Conservation (phyloP, 2,797 vertebrate genomes). For the Oophaga sylvatica region DNA sequence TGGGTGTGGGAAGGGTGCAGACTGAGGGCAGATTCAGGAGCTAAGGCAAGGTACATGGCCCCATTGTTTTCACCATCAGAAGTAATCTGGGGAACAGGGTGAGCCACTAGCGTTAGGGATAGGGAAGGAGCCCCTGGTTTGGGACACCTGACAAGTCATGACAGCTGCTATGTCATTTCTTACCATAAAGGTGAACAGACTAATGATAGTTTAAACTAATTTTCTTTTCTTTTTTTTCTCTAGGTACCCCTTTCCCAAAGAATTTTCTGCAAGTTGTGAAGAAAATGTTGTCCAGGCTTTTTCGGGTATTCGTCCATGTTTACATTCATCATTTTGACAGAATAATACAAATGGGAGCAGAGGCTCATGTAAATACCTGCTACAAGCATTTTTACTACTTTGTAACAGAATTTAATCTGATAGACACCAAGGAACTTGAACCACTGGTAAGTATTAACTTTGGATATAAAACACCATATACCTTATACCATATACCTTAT, state of each 20-base stretch:
- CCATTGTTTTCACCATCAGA: no score
- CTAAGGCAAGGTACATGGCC: no score
- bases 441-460: conserved; percentile 85
- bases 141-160: no score
- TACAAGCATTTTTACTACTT: conserved; percentile 99
- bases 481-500: no score
- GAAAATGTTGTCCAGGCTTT: conserved; percentile 96
- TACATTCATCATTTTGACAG: conserved; percentile 99
- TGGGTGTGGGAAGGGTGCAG: no score
- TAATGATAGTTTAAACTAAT: neutral
- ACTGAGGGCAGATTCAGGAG: no score
- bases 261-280: conserved; percentile 94
- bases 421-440: conserved; percentile 96
- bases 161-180: no score
- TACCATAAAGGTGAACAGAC: no score
- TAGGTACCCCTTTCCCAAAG: conserved; percentile 97
- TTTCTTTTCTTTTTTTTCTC: neutral
- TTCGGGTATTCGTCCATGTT: conserved; percentile 97
- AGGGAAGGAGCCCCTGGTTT: no score
- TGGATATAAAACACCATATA: no score
- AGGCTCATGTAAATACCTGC: conserved; percentile 98
- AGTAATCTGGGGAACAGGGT: no score
- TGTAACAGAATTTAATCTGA: conserved; percentile 91
- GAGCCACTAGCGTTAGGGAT: no score
- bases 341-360: conserved; percentile 93